These are phyloP conservation scores for Thalassoma bifasciatum DNA, from an alignment of 2,113 vertebrate species.

Conservation along the genomic window DNA sequence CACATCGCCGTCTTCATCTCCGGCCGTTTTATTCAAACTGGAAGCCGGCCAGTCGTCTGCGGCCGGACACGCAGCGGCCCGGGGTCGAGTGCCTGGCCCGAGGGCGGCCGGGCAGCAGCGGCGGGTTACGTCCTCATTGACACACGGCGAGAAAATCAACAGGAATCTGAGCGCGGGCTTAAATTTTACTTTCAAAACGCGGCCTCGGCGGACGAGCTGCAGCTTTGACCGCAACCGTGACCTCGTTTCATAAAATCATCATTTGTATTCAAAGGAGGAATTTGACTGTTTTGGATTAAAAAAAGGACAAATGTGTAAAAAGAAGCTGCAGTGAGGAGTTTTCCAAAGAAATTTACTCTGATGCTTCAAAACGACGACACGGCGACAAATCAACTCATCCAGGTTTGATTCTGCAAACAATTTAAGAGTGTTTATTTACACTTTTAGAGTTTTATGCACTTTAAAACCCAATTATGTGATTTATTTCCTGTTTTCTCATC, in stretches of 20 bases:
- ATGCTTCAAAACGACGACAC: too few relatives aligned
- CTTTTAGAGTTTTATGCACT: too few relatives aligned
- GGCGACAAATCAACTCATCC: too few relatives aligned
- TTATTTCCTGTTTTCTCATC: too few relatives aligned
- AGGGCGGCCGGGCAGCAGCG: slow-evolving; percentile 8
- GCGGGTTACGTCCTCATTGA: slow-evolving; percentile 32
- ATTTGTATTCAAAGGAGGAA: background rate
- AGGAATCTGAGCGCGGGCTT: background rate
- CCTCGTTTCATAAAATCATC: background rate
- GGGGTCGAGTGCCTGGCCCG: slow-evolving; percentile 41
- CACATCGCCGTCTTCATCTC: slow-evolving; percentile 21
- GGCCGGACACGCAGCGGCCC: slow-evolving; percentile 19
- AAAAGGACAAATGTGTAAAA: too few relatives aligned
- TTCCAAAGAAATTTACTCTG: too few relatives aligned
- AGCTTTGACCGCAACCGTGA: slow-evolving; percentile 10
- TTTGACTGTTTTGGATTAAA: background rate
- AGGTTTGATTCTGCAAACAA: too few relatives aligned
- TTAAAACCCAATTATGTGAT: too few relatives aligned
- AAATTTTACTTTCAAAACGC: slow-evolving; percentile 3
- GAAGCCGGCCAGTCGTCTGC: slow-evolving; percentile 57
- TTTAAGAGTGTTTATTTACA: too few relatives aligned
- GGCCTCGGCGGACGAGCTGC: slow-evolving; percentile 7
- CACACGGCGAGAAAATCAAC: slow-evolving; percentile 4
- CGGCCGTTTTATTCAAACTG: slow-evolving; percentile 40
- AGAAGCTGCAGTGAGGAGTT: too few relatives aligned